Evolutionary conservation across 2,797 vertebrate species (phyloP), one percentile per base, ranked within the genome.

Genomic region (Chelon labrosus): DNA sequence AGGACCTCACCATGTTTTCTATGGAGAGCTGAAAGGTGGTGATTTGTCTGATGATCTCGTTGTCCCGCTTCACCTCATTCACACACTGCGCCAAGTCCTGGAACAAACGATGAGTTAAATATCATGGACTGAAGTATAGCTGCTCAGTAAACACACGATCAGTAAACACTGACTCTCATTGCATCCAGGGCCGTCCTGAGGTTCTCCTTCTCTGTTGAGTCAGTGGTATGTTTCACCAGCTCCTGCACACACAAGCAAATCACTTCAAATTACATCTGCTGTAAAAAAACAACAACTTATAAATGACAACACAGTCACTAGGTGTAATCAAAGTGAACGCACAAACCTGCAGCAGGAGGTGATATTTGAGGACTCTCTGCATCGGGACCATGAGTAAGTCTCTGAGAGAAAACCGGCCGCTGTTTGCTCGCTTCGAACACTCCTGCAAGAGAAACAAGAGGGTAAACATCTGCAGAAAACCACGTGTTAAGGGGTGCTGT

Each of bases 371-470:
- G 13, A 98, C 96, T 25, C 97, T 92, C 89, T 98, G 97, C 95
- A 98, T 96, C 0, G 97, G 97, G 3, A 98, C 96, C 97, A 98
- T 97, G 39, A 98, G 95, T 20, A 98, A 91, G 79, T 98, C 97
- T 79, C 97, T 81, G 61, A 98, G 91, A 41, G 96, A 94, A 86
- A 98, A 98, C 38, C 96, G 93, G 0, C 97, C 96, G 0, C 95
- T 97, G 74, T 97, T 98, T 0, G 97, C 97, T 77, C 96, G 90
- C 73, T 97, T 96, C 11, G 96, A 97, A 84, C 97, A 98, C 79
- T 98, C 97, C 97, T 98, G 77, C 60, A 31, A 69, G 27, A 70
- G 39, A 77, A 46, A n/a, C 41, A 27, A 37, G n/a, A 25, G 72
- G 37, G 46, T 72, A 16, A 79, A 74, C 31, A 46, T 55, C 10